phyloP scores from a whole-genome alignment of 2,797 vertebrate genomes.

The Pogonophryne albipinna region DNA sequence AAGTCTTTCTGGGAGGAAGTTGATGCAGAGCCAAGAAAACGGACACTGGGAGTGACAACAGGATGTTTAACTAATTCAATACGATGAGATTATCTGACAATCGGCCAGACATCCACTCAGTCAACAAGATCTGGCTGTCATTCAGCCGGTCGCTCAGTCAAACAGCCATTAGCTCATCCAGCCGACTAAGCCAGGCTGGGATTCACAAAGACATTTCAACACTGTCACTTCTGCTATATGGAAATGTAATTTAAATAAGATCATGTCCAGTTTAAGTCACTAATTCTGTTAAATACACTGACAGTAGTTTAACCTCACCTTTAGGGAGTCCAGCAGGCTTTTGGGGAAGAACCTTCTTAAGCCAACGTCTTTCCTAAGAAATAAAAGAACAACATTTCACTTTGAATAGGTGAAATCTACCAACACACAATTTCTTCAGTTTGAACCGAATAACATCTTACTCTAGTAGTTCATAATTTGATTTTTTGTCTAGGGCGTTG shows the following conservation, averaged over 20 bases:
- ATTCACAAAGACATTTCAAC: constrained; percentile 12
- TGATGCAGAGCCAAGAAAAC: constrained; percentile 41
- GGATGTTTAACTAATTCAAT: constrained; percentile 55
- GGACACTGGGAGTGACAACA: constrained; percentile 55
- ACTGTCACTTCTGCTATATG: constrained; percentile 6
- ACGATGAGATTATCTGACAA: constrained; percentile 63
- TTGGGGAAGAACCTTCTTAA: constrained; percentile 98
- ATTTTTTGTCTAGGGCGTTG: constrained; percentile 98
- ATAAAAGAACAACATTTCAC: constrained; percentile 2
- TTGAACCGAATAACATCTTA: constrained; percentile 79
- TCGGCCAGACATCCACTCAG: constrained; percentile 49
- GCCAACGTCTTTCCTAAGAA: constrained; percentile 95
- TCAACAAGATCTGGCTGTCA: constrained; percentile 39
- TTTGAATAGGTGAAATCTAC: neutral
- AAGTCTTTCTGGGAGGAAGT: constrained; percentile 8
- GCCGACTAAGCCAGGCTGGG: neutral
- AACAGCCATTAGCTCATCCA: constrained; percentile 35
- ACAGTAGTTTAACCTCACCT: constrained; percentile 84
- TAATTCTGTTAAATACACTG: neutral
- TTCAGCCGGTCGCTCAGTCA: constrained; percentile 1
- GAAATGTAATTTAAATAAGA: neutral
- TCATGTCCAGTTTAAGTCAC: constrained; percentile 1
- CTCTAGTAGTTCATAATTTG: constrained; percentile 99
- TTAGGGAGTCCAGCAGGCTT: constrained; percentile 96
- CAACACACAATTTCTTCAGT: neutral